A percentile compares a stretch with the other conserved stretches of the same genome.
These are phyloP conservation scores for Nemoura dubitans DNA, from an alignment of 2,888 invertebrate species.

Conservation along the genomic window DNA sequence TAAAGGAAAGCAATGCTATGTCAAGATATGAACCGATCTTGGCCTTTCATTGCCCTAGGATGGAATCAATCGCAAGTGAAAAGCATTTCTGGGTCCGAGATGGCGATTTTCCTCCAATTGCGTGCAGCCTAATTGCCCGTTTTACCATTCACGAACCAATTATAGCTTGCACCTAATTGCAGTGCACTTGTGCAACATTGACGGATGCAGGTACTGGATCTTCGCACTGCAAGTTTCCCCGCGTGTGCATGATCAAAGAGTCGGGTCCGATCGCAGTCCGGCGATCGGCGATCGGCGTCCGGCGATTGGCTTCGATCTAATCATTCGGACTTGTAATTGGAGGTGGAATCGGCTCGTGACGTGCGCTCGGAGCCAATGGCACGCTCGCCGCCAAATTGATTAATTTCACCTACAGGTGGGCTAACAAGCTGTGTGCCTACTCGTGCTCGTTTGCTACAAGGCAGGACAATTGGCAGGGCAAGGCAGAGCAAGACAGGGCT, in stretches of 20 bases:
- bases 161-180: neutral
- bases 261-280: neutral
- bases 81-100: too few species aligned
- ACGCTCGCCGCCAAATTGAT: conserved; percentile 27
- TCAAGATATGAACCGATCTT: too few species aligned
- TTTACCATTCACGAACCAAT: neutral
- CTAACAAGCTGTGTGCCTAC: neutral
- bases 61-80: too few species aligned
- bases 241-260: neutral
- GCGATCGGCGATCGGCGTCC: conserved; percentile 1
- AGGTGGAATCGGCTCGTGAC: conserved; percentile 24
- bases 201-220: neutral
- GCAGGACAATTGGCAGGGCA: too few species aligned
- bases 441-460: conserved; percentile 24
- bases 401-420: conserved; percentile 35
- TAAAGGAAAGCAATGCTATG: too few species aligned
- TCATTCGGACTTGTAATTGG: conserved; percentile 31
- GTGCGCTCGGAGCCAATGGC: conserved; percentile 22
- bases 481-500: conserved; percentile 8
- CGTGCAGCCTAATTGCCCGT: neutral
- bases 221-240: neutral
- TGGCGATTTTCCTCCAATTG: neutral
- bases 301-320: conserved; percentile 20
- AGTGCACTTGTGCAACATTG: neutral
- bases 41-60: too few species aligned